phyloP scores from a whole-genome alignment of 2,113 vertebrate species.

The Hippocampus abdominalis region DNA sequence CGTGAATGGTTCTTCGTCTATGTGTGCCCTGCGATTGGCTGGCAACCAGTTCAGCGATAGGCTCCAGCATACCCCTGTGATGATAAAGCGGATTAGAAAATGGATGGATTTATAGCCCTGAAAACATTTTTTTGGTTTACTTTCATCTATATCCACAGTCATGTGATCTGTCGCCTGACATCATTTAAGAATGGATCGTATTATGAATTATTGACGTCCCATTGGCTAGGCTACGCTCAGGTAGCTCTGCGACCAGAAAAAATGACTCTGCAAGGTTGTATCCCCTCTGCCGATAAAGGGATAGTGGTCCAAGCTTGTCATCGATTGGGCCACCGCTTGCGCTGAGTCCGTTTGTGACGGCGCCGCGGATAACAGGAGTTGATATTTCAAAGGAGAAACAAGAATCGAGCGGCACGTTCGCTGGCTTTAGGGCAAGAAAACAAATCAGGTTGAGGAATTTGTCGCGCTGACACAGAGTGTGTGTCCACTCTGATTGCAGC shows the following conservation, averaged over 20 bases:
- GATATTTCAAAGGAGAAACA: constrained; percentile 18
- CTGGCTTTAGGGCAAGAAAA: constrained; percentile 1
- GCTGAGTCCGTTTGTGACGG: neutral
- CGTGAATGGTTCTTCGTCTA: too few relatives aligned
- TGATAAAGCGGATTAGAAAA: too few relatives aligned
- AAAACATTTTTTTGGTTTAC: neutral
- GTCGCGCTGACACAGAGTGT: constrained; percentile 24
- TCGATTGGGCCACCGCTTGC: neutral
- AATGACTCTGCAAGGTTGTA: neutral
- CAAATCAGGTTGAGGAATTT: constrained; percentile 9
- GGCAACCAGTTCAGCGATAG: too few relatives aligned
- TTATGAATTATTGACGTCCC: constrained; percentile 4
- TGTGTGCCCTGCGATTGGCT: too few relatives aligned
- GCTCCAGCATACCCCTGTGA: too few relatives aligned
- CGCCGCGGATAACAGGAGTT: constrained; percentile 8
- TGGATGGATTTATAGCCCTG: too few relatives aligned
- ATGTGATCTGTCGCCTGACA: neutral
- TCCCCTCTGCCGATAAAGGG: neutral
- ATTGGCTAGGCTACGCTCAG: neutral
- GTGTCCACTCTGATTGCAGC: constrained; percentile 19
- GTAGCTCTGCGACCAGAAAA: neutral
- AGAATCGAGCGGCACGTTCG: neutral
- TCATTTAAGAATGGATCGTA: constrained; percentile 7
- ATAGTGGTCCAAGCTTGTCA: neutral
- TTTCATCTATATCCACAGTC: neutral